Evolutionary conservation across 2,113 vertebrate genomes (phyloP).

Genomic region (Aepyceros melampus): DNA sequence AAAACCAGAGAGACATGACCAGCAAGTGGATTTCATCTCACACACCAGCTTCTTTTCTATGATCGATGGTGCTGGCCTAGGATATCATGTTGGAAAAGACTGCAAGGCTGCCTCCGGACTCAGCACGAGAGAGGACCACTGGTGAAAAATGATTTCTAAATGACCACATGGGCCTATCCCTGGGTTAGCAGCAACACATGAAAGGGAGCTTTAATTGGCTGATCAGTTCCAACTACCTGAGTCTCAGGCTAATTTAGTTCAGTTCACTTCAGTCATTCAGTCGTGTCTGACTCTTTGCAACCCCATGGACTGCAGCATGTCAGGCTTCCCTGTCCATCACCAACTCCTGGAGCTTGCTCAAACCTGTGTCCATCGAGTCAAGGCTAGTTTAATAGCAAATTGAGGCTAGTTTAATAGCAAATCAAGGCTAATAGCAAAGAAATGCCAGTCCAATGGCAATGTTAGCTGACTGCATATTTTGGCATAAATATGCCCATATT

Average conservation of each 20-base stretch:
- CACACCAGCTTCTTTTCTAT: neutral
- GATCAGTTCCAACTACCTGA: neutral
- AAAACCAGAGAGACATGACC: neutral
- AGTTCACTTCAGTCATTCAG: neutral
- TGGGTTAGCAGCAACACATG: neutral
- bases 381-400: neutral
- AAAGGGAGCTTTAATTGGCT: neutral
- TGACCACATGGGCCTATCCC: neutral
- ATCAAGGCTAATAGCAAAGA: neutral
- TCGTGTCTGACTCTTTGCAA: neutral
- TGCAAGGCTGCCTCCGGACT: neutral
- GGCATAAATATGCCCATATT: neutral
- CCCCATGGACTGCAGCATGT: neutral
- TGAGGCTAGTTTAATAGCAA: neutral
- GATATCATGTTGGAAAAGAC: neutral
- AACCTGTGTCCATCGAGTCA: neutral
- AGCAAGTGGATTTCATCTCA: neutral
- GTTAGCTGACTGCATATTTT: neutral
- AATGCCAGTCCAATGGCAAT: neutral
- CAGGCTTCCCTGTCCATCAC: neutral
- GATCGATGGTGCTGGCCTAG: neutral
- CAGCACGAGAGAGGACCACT: neutral
- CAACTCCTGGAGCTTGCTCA: neutral
- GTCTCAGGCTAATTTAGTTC: neutral
- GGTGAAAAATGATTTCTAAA: neutral